Conservation (phyloP, 2,797 vertebrate species). For the Diceros bicornis region DNA sequence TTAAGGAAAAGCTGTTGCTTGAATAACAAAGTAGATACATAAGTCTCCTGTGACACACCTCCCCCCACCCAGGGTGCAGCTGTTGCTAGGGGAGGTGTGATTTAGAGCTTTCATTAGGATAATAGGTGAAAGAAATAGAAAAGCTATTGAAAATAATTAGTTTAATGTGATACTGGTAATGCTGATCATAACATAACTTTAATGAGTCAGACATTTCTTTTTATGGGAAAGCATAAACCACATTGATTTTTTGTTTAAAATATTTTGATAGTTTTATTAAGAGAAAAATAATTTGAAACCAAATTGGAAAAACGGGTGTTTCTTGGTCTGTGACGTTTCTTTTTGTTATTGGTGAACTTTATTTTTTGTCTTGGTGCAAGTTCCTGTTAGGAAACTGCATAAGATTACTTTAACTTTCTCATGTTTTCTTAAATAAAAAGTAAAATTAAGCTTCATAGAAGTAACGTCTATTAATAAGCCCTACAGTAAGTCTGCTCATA, state of each 20-base stretch:
- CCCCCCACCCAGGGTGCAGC: neutral
- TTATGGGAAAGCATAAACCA: conserved; percentile 11
- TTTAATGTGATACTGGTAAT: neutral
- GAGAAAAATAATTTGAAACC: conserved; percentile 49
- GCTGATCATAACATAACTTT: neutral
- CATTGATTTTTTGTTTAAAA: conserved; percentile 2
- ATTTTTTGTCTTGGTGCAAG: conserved; percentile 36
- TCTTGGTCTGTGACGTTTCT: neutral
- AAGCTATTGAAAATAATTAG: conserved; percentile 35
- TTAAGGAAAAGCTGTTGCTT: conserved; percentile 40
- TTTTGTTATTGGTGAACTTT: neutral
- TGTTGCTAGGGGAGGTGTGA: neutral
- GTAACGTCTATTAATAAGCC: neutral
- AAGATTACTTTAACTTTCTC: conserved; percentile 36
- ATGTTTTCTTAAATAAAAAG: conserved; percentile 51
- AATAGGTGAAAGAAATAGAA: neutral
- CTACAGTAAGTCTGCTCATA: neutral
- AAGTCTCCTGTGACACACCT: neutral
- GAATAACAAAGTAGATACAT: conserved; percentile 10
- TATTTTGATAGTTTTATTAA: conserved; percentile 36
- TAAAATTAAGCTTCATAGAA: neutral
- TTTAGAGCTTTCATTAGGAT: conserved; percentile 9
- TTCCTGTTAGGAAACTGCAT: conserved; percentile 28
- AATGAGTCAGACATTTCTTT: conserved; percentile 56
- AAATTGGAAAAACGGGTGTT: neutral